These are phyloP conservation scores for Euzophera pinguis DNA, from an alignment of 2,888 invertebrate species.

Conservation along the genomic window DNA sequence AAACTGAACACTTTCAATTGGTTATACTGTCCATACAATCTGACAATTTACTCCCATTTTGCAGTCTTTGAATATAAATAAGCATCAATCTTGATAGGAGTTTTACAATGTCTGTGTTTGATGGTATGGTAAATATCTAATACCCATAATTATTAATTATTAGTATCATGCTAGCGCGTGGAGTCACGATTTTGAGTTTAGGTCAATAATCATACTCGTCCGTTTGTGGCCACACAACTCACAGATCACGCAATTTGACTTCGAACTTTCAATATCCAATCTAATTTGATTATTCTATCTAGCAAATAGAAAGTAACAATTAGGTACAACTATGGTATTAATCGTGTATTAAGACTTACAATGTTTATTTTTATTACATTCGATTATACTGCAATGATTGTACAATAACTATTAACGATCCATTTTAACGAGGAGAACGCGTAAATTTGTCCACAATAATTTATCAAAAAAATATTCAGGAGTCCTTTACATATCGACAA, in stretches of 20 bases:
- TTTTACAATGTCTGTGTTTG: too few relatives aligned
- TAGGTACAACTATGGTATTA: conserved; percentile 72
- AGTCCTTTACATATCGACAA: conserved; percentile 56
- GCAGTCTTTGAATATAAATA: too few relatives aligned
- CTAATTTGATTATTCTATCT: conserved; percentile 80
- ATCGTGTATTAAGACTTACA: conserved; percentile 54
- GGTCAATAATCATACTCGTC: conserved; percentile 30
- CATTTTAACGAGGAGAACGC: conserved; percentile 60
- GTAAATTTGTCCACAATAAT: conserved; percentile 64
- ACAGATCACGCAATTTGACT: conserved; percentile 64
- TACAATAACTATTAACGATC: conserved; percentile 64
- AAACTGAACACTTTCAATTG: too few relatives aligned
- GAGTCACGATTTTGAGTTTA: conserved; percentile 18
- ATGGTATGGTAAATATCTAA: too few relatives aligned
- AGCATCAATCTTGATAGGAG: too few relatives aligned
- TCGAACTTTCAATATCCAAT: conserved; percentile 61
- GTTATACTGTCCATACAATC: too few relatives aligned
- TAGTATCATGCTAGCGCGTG: background rate
- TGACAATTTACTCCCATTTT: too few relatives aligned
- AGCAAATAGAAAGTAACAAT: conserved; percentile 79
- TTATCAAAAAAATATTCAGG: conserved; percentile 58
- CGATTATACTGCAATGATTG: conserved; percentile 65
- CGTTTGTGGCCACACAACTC: conserved; percentile 47
- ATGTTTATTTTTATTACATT: conserved; percentile 49
- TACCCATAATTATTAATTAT: too few relatives aligned